phyloP scores from a whole-genome alignment of 2,888 invertebrate species.

The Stenotaenia linearis region DNA sequence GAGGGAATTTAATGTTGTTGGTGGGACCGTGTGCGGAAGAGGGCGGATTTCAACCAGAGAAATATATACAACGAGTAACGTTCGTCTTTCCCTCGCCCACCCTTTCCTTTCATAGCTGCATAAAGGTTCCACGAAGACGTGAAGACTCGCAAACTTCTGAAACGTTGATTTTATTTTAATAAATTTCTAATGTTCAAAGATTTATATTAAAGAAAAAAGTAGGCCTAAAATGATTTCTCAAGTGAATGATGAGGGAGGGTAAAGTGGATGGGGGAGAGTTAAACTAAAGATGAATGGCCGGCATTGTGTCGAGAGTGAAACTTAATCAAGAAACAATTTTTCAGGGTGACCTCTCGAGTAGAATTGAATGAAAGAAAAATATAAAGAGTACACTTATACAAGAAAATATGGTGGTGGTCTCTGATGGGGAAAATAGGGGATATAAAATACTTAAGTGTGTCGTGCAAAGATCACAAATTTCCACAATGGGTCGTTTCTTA shows the following conservation, averaged over 20 bases:
- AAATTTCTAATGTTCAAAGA: background rate
- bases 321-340: conserved; percentile 22
- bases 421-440: background rate
- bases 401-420: background rate
- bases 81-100: background rate
- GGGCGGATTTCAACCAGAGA: conserved; percentile 19
- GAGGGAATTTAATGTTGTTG: conserved; percentile 26
- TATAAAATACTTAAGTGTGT: background rate
- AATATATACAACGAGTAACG: background rate
- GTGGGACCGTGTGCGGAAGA: background rate
- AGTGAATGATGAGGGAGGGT: background rate
- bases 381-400: background rate
- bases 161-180: background rate
- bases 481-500: background rate
- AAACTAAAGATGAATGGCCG: conserved; percentile 13
- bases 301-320: background rate
- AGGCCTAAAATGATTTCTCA: background rate
- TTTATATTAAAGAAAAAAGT: background rate
- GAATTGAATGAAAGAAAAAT: conserved; percentile 20
- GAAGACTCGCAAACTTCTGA: too few species aligned
- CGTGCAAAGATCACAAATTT: background rate
- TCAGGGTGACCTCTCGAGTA: conserved; percentile 1
- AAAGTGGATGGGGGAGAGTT: conserved; percentile 3
- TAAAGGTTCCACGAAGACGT: too few species aligned
- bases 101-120: background rate